Conservation (phyloP, 1,140 invertebrate genomes). For the Drosophila auraria region DNA sequence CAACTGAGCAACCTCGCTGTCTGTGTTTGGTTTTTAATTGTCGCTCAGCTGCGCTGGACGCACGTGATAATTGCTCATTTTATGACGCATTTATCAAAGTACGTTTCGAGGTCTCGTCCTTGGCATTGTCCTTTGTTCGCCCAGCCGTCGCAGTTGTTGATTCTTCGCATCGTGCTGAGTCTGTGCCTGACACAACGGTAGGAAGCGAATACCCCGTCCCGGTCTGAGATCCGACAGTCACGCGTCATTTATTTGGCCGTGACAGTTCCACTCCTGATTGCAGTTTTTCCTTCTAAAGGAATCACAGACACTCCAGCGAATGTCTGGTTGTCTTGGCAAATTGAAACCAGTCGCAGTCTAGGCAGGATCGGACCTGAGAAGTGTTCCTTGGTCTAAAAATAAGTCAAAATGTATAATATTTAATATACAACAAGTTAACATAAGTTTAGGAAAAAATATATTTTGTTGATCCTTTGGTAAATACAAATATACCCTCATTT, state of each 20-base stretch:
- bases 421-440: too few species aligned
- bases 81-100: conserved; percentile 68
- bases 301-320: background rate
- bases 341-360: conserved; percentile 7
- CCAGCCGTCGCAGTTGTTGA: conserved; percentile 33
- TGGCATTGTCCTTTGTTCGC: conserved; percentile 47
- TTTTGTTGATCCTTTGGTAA: too few species aligned
- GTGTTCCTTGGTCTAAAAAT: background rate
- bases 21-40: conserved; percentile 69
- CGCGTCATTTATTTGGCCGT: conserved; percentile 65
- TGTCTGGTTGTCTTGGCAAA: conserved; percentile 7
- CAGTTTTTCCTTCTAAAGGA: conserved; percentile 11
- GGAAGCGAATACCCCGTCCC: background rate
- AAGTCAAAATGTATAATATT: background rate
- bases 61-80: conserved; percentile 70
- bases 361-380: background rate
- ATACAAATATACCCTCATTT: background rate
- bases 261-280: conserved; percentile 41
- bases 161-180: conserved; percentile 49
- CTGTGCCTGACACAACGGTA: conserved; percentile 48
- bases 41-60: conserved; percentile 47
- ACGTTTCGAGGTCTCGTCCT: conserved; percentile 44
- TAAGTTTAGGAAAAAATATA: too few species aligned
- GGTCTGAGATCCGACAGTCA: conserved; percentile 42
- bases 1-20: conserved; percentile 27